A percentile compares a stretch with the other conserved stretches of the same genome.
These are phyloP conservation scores for Ryuthela nishihirai DNA, from an alignment of 2,888 invertebrate genomes.

Conservation along the genomic window DNA sequence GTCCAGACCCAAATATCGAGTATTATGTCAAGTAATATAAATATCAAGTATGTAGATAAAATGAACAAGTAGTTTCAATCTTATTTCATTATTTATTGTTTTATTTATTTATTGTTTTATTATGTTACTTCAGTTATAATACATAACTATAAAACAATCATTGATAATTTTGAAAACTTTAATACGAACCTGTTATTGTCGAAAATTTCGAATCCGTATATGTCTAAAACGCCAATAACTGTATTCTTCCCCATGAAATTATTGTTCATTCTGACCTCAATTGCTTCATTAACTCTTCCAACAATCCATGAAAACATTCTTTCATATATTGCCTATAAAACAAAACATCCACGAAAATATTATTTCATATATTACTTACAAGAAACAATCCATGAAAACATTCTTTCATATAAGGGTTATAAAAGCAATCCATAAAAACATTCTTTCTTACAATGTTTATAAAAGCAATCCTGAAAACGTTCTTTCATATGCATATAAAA, in stretches of 20 bases:
- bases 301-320: constrained; percentile 92
- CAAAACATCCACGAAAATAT: neutral
- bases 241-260: constrained; percentile 62
- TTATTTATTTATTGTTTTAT: neutral
- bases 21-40: too few species aligned
- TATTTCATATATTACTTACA: neutral
- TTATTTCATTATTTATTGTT: neutral
- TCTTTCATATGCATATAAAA: too few species aligned
- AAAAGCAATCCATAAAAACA: too few species aligned
- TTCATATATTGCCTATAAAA: constrained; percentile 77
- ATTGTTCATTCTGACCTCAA: constrained; percentile 62
- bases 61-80: neutral
- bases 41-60: too few species aligned
- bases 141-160: neutral
- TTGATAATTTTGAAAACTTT: neutral
- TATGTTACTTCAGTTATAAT: neutral
- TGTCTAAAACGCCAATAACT: constrained; percentile 91
- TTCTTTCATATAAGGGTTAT: too few species aligned
- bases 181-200: constrained; percentile 74
- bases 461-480: too few species aligned
- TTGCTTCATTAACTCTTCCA: constrained; percentile 81
- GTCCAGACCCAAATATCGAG: too few species aligned
- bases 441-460: too few species aligned
- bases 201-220: constrained; percentile 98
- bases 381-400: too few species aligned